phyloP scores from a whole-genome alignment of 2,113 vertebrate species.

The Gopherus evgoodei region DNA sequence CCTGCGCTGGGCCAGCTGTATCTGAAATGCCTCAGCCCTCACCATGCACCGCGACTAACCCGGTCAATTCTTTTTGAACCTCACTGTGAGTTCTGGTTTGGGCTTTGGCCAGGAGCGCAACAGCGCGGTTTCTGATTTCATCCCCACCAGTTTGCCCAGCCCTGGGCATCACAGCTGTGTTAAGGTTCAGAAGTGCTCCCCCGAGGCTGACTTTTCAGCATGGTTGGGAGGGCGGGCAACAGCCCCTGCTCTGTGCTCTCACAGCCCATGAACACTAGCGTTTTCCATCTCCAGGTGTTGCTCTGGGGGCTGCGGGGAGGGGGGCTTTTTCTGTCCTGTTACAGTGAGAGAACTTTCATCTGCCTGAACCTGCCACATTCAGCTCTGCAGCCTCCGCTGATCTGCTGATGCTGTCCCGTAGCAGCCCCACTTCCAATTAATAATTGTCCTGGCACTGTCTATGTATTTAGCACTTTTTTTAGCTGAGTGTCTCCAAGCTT shows the following conservation, averaged over 20 bases:
- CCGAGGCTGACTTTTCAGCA: too few relatives aligned
- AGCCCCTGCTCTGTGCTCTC: background rate
- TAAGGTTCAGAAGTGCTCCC: too few relatives aligned
- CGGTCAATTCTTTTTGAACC: background rate
- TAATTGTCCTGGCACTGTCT: background rate
- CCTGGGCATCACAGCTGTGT: too few relatives aligned
- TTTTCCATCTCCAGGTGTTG: background rate
- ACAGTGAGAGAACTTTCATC: background rate
- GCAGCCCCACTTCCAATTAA: background rate
- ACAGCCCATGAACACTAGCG: background rate
- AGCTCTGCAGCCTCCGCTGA: too few relatives aligned
- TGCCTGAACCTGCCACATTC: background rate
- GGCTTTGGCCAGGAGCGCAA: background rate
- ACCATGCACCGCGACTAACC: background rate
- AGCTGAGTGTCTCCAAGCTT: background rate
- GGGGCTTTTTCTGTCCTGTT: background rate
- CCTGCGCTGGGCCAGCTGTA: background rate
- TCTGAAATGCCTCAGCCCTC: background rate
- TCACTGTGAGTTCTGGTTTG: background rate
- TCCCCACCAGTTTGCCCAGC: background rate
- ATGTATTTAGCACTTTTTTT: background rate
- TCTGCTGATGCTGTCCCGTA: background rate
- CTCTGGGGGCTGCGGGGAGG: background rate
- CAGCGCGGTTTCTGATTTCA: background rate
- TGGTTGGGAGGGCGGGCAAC: background rate